Evolutionary conservation across 1,140 invertebrate species (phyloP).

Genomic region (Drosophila dunni): DNA sequence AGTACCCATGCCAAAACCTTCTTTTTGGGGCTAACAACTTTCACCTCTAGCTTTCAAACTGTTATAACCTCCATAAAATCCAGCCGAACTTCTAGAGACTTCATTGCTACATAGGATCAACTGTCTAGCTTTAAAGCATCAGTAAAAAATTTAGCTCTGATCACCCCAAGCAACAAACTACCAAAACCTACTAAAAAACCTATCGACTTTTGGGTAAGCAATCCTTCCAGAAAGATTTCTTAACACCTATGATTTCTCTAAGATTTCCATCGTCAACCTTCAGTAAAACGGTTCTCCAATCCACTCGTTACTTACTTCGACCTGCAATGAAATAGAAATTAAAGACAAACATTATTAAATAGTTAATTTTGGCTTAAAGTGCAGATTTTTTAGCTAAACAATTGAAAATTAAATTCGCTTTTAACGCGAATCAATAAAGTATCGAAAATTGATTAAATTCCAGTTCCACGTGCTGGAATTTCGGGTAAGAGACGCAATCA

Average conservation of each 20-base stretch:
- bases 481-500: conserved; percentile 6
- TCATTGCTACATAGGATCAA: no score
- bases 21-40: no score
- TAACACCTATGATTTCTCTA: no score
- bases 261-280: no score
- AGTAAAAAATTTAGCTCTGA: no score
- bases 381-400: conserved; percentile 24
- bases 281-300: not conserved
- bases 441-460: conserved; percentile 84
- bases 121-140: no score
- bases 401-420: conserved; percentile 74
- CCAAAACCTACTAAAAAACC: no score
- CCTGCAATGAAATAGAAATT: conserved; percentile 75
- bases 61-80: not conserved
- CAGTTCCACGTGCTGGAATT: conserved; percentile 73
- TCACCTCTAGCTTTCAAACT: not conserved
- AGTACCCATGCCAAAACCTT: no score
- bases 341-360: conserved; percentile 31
- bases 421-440: conserved; percentile 84
- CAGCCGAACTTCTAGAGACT: no score
- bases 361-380: conserved; percentile 24
- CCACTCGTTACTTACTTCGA: conserved; percentile 78
- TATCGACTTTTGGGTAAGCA: no score
- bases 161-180: no score
- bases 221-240: no score